Percentiles rank a stretch among this genome's conserved stretches.
phyloP scores from a whole-genome alignment of 2,113 vertebrate genomes.

The Trichomycterus rosablanca region DNA sequence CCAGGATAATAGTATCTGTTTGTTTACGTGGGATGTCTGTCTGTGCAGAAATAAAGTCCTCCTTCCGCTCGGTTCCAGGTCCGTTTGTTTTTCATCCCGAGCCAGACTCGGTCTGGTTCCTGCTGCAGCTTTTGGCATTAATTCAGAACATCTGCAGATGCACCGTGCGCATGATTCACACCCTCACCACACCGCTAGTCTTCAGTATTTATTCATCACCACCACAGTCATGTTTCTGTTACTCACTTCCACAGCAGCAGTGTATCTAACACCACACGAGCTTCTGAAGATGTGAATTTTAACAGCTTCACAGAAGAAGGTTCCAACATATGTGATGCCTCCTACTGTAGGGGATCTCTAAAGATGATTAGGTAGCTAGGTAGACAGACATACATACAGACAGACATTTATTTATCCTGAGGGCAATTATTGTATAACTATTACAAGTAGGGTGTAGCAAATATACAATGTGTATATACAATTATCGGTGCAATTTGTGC shows the following conservation, averaged over 20 bases:
- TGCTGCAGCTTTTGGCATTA: constrained; percentile 50
- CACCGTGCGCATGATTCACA: constrained; percentile 32
- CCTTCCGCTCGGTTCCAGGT: constrained; percentile 32
- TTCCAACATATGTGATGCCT: no score
- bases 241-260: not conserved
- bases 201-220: constrained; percentile 35
- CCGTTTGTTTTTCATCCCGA: constrained; percentile 61
- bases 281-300: constrained; percentile 18
- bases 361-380: no score
- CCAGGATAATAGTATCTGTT: constrained; percentile 43
- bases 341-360: no score
- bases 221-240: constrained; percentile 1
- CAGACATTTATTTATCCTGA: no score
- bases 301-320: not conserved
- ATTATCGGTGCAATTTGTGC: no score
- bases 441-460: no score
- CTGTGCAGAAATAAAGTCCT: constrained; percentile 25
- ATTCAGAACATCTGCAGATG: constrained; percentile 54
- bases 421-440: no score
- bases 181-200: constrained; percentile 24
- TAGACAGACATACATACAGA: no score
- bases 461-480: no score
- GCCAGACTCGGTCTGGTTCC: constrained; percentile 54
- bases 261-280: not conserved
- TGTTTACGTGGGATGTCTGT: constrained; percentile 46